Percentiles rank a stretch among this genome's conserved stretches.
Conservation (phyloP, 1,140 invertebrate species). For the Streblospio benedicti region DNA sequence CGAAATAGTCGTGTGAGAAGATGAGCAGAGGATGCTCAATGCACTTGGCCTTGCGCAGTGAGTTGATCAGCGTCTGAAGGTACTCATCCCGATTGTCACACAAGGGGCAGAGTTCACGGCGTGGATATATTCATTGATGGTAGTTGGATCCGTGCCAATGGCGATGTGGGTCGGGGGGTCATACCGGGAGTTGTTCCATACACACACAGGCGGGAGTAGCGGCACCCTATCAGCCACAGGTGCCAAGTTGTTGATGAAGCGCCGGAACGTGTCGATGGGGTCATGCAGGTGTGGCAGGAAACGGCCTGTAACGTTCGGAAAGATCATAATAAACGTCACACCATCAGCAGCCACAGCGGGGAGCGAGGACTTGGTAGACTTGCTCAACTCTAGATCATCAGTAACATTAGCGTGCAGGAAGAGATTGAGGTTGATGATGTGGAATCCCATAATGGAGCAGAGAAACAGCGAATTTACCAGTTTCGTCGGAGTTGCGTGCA, state of each 20-base stretch:
- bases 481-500: not conserved
- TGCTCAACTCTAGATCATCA: too few species aligned
- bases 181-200: too few species aligned
- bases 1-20: constrained; percentile 91
- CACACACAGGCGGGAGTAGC: too few species aligned
- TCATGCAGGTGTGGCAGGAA: too few species aligned
- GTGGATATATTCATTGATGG: constrained; percentile 10
- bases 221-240: too few species aligned
- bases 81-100: constrained; percentile 82
- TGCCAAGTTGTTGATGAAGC: too few species aligned
- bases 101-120: constrained; percentile 35
- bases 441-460: not conserved
- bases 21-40: constrained; percentile 82
- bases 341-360: too few species aligned
- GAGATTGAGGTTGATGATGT: constrained; percentile 2
- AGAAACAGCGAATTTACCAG: constrained; percentile 1
- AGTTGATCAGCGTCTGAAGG: constrained; percentile 81
- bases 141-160: not conserved
- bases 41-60: constrained; percentile 73
- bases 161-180: not conserved
- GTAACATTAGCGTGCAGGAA: not conserved
- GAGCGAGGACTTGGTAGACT: too few species aligned
- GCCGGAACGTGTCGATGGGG: too few species aligned
- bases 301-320: too few species aligned
- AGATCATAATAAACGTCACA: too few species aligned